These are phyloP conservation scores for Ciconia stormi DNA, from an alignment of 2,113 vertebrate genomes.

Conservation along the genomic window DNA sequence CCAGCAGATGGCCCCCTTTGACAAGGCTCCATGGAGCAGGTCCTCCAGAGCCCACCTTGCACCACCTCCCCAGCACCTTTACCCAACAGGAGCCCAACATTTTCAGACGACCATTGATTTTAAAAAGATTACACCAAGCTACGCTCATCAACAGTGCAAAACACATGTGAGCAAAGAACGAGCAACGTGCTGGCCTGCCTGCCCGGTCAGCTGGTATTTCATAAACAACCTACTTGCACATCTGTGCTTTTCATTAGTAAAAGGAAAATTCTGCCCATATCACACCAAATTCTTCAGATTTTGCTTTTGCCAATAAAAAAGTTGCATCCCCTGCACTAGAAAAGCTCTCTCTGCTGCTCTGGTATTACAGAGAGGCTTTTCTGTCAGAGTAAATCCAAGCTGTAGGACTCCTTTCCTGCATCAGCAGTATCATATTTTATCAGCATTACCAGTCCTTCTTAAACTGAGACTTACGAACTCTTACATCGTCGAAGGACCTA, in stretches of 20 bases:
- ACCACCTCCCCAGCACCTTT: neutral
- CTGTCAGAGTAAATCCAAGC: neutral
- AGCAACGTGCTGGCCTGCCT: neutral
- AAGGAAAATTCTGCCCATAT: neutral
- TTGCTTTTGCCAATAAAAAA: neutral
- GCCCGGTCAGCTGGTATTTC: neutral
- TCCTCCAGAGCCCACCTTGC: neutral
- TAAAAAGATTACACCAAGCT: neutral
- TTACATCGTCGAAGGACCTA: neutral
- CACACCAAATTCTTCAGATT: neutral
- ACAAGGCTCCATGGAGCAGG: neutral
- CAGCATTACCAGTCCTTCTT: neutral
- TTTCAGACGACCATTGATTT: constrained; percentile 2
- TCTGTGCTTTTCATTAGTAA: neutral
- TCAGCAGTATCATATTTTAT: neutral
- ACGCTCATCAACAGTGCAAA: neutral
- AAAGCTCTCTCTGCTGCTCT: neutral
- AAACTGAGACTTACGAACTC: neutral
- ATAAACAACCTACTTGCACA: neutral
- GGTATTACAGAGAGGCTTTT: neutral
- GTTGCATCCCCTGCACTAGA: neutral
- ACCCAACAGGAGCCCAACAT: neutral
- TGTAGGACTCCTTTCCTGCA: neutral
- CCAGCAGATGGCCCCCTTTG: constrained; percentile 62
- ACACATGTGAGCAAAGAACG: neutral